Evolutionary conservation across 2,113 vertebrate genomes (phyloP).

Genomic region (Anguilla rostrata): DNA sequence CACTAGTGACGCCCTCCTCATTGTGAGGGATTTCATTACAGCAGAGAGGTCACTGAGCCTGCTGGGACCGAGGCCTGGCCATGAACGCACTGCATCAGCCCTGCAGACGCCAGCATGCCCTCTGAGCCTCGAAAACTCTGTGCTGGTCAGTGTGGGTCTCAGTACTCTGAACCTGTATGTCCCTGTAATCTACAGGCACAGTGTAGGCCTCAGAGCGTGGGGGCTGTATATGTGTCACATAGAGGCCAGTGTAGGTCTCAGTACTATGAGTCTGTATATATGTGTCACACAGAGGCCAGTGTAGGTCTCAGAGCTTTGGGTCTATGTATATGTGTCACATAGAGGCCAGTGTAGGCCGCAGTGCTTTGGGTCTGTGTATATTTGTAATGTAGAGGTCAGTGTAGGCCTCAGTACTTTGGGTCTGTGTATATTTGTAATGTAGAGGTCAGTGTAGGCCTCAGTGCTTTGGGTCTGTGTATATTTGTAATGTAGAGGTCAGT

Average conservation of each 20-base stretch:
- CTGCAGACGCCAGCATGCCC: background rate
- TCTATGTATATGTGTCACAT: no score
- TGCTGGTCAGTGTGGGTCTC: background rate
- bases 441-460: background rate
- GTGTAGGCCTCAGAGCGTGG: no score
- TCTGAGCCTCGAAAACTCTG: background rate
- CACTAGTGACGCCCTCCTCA: background rate
- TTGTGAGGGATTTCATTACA: conserved; percentile 5
- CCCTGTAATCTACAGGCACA: no score
- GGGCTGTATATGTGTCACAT: background rate
- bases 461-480: background rate
- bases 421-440: background rate
- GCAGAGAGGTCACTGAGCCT: background rate
- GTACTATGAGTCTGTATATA: background rate
- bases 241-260: background rate
- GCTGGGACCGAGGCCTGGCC: background rate
- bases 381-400: background rate
- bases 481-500: no score
- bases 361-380: background rate
- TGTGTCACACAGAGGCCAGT: no score
- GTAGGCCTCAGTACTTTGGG: background rate
- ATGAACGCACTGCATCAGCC: background rate
- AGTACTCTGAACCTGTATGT: background rate
- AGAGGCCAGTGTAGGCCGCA: background rate
- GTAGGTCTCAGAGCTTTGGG: no score